Evolutionary conservation across 1,140 invertebrate genomes (phyloP), one percentile per base, ranked within the genome.

Genomic region (Cyclargus thomasi): DNA sequence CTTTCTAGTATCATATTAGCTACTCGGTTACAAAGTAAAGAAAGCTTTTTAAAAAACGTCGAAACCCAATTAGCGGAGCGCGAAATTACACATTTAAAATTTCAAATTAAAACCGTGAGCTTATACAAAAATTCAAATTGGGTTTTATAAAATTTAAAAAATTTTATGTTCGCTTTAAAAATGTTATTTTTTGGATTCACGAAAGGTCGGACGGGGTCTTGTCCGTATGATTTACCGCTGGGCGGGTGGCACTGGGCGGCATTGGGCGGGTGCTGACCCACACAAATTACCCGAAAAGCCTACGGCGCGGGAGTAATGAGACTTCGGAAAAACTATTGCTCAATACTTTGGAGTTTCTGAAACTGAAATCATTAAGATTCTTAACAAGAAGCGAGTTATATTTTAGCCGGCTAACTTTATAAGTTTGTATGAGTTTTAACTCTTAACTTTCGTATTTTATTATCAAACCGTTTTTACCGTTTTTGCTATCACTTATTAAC

Each of bases 271-370:
- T 53, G 65, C 55, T 67, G 65, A 67, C 65, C 65, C 65, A 29
- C 65, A 59, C 65, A 67, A 67, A 67, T 67, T 67, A 57, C 65
- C 65, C 55, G 65, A 55, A 62, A 59, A 62, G 65, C 65, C 65
- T 55, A 67, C 65, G 65, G 65, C 29, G 29, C 18, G 23, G 55
- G 65, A 59, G 23, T 36, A 59, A 59, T 59, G 55, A 59, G 55
- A 67, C 53, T 67, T 62, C 18, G 29, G 36, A 57, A 67, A 67
- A 67, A 67, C 65, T 67, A 67, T 67, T 53, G 65, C 65, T 67
- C 65, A 67, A 67, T 67, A 67, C 35, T 59, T 47, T 57, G 1
- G 7, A 59, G 53, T 67, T 35, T n/a, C 57, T 67, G 53, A 67
- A 67, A 59, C 59, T 59, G 59, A 67, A 67, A 59, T 62, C 59